Percentiles rank a stretch among this genome's conserved stretches.
Evolutionary conservation across 23 tunicate genomes (phyloP).

Genomic region (Ascidia mentula): DNA sequence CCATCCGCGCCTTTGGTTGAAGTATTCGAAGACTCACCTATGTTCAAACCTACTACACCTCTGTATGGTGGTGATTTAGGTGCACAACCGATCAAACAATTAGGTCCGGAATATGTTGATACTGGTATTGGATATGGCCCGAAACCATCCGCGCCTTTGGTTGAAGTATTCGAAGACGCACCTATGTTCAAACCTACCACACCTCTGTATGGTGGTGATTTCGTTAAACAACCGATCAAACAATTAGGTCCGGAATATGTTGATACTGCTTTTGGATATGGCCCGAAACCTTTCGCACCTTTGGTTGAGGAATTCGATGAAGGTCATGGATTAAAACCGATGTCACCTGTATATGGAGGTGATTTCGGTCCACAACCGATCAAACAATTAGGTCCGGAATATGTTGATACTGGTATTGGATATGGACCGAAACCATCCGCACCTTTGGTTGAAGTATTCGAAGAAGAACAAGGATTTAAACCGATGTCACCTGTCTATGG

Average conservation of each 20-base stretch:
- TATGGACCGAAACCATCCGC: neutral
- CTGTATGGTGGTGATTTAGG: too few relatives aligned
- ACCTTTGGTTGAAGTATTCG: neutral
- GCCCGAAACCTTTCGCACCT: neutral
- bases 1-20: too few relatives aligned
- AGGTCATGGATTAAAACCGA: too few relatives aligned
- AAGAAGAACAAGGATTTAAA: too few relatives aligned
- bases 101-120: too few relatives aligned
- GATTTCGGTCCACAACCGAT: neutral
- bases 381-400: neutral
- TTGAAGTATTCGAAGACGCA: conserved; percentile 13
- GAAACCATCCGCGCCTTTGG: neutral
- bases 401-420: neutral
- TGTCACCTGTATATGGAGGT: too few relatives aligned
- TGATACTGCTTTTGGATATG: neutral
- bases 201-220: neutral
- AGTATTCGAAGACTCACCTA: too few relatives aligned
- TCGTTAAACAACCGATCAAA: neutral
- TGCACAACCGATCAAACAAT: too few relatives aligned
- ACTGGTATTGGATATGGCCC: too few relatives aligned
- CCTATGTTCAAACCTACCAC: neutral
- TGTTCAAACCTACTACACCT: too few relatives aligned
- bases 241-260: neutral
- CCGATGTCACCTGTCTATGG: too few relatives aligned
- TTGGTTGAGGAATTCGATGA: neutral